phyloP scores from a whole-genome alignment of 1,140 invertebrate genomes.

The Popillia japonica region DNA sequence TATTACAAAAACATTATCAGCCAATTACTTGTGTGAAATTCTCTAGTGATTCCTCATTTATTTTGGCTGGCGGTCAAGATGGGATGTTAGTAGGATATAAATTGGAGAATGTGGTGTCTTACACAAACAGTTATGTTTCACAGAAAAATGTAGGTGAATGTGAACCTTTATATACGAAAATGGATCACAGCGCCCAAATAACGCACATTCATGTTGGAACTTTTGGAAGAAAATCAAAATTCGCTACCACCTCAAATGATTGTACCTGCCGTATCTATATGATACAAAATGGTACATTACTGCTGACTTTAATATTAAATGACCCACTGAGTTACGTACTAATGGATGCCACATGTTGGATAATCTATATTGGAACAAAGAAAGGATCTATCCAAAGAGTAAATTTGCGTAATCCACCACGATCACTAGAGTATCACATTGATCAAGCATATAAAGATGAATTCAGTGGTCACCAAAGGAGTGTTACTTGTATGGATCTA shows the following conservation, averaged over 20 bases:
- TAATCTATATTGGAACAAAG: slow-evolving; percentile 76
- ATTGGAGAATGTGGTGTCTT: slow-evolving; percentile 61
- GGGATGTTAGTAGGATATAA: slow-evolving; percentile 84
- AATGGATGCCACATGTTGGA: slow-evolving; percentile 75
- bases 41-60: slow-evolving; percentile 74
- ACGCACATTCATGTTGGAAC: slow-evolving; percentile 76
- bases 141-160: slow-evolving; percentile 64
- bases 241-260: slow-evolving; percentile 82
- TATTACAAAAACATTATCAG: slow-evolving; percentile 81
- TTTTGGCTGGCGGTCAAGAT: slow-evolving; percentile 84
- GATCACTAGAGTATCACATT: slow-evolving; percentile 72
- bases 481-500: slow-evolving; percentile 74
- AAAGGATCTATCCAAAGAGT: slow-evolving; percentile 76
- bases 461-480: slow-evolving; percentile 72
- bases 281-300: slow-evolving; percentile 69
- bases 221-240: slow-evolving; percentile 68
- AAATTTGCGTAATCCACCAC: slow-evolving; percentile 70
- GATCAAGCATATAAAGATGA: slow-evolving; percentile 57
- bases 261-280: slow-evolving; percentile 85
- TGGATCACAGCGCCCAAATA: slow-evolving; percentile 79
- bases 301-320: slow-evolving; percentile 79
- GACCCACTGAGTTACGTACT: slow-evolving; percentile 72
- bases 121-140: slow-evolving; percentile 59
- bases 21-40: slow-evolving; percentile 77
- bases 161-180: slow-evolving; percentile 73